Evolutionary conservation across 2,797 vertebrate genomes (phyloP).

Genomic region (Yasuhikotakia modesta): DNA sequence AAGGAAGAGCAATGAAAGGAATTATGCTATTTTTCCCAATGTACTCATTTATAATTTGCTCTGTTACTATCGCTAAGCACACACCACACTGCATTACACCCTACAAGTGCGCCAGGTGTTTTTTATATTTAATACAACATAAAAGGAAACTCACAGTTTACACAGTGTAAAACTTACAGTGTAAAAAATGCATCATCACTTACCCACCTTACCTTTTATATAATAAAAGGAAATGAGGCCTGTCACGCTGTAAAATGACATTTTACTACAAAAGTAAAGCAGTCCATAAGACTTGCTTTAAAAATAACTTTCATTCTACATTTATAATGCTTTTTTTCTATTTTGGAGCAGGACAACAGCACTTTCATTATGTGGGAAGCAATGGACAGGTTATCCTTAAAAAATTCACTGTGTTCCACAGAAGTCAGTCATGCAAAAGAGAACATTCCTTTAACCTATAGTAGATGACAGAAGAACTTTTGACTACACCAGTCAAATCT

Average conservation of each 20-base stretch:
- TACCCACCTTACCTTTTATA: neutral
- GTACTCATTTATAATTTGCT: conserved; percentile 26
- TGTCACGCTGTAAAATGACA: too few relatives aligned
- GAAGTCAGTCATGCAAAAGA: neutral
- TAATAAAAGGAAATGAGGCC: too few relatives aligned
- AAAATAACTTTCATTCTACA: too few relatives aligned
- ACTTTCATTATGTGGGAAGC: neutral
- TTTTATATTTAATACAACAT: neutral
- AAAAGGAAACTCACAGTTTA: neutral
- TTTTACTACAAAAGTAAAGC: too few relatives aligned
- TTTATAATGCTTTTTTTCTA: neutral
- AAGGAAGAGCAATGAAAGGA: neutral
- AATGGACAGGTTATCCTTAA: neutral
- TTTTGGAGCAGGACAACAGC: neutral
- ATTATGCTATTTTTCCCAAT: neutral
- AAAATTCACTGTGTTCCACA: neutral
- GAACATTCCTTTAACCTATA: neutral
- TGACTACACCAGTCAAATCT: neutral
- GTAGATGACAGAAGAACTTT: neutral
- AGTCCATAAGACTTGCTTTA: too few relatives aligned
- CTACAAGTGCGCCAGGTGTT: too few relatives aligned
- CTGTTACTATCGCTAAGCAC: conserved; percentile 2
- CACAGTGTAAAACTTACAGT: neutral
- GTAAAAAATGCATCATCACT: neutral
- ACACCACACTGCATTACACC: neutral